Percentiles rank a stretch among this genome's conserved stretches.
phyloP scores from a whole-genome alignment of 2,797 vertebrate species.

The Borostomias antarcticus region DNA sequence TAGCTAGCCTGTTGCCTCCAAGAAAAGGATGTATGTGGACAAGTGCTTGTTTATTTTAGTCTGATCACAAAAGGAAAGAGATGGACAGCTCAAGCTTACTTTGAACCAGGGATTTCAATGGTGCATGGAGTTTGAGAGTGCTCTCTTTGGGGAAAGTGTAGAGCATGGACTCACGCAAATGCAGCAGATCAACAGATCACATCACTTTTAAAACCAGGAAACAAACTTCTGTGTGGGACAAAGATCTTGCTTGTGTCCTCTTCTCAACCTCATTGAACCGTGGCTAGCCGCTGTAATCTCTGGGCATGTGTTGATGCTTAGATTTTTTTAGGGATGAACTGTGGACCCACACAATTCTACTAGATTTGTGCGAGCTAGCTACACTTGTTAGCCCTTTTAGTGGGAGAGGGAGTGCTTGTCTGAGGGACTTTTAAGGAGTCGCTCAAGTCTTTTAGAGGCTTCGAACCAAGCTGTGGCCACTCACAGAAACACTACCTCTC shows the following conservation, averaged over 20 bases:
- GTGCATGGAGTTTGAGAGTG: no score
- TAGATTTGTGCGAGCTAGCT: slow-evolving; percentile 3
- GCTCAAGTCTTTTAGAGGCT: neutral
- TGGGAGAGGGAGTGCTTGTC: slow-evolving; percentile 1
- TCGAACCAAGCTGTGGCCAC: slow-evolving; percentile 10
- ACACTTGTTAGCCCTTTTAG: neutral
- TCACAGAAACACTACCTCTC: slow-evolving; percentile 8
- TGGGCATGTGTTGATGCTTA: slow-evolving; percentile 30
- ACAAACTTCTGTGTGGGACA: no score
- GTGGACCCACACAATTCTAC: slow-evolving; percentile 17
- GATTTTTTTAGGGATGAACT: slow-evolving; percentile 4
- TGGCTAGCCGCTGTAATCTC: slow-evolving; percentile 34
- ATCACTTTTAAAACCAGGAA: no score
- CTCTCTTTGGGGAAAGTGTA: no score
- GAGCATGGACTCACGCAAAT: no score
- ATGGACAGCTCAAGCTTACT: slow-evolving; percentile 6
- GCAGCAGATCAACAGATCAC: no score
- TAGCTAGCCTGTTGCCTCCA: slow-evolving; percentile 34
- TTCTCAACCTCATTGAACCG: slow-evolving; percentile 37
- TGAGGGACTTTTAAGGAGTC: neutral
- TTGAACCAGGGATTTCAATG: slow-evolving; percentile 37
- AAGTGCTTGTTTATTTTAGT: slow-evolving; percentile 52
- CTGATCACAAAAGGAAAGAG: slow-evolving; percentile 33
- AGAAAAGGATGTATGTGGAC: slow-evolving; percentile 45
- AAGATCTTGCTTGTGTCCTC: slow-evolving; percentile 19